A percentile compares a stretch with the other conserved stretches of the same genome.
Evolutionary conservation across 2,797 vertebrate species (phyloP).

Genomic region (Myiotriccus ornatus): DNA sequence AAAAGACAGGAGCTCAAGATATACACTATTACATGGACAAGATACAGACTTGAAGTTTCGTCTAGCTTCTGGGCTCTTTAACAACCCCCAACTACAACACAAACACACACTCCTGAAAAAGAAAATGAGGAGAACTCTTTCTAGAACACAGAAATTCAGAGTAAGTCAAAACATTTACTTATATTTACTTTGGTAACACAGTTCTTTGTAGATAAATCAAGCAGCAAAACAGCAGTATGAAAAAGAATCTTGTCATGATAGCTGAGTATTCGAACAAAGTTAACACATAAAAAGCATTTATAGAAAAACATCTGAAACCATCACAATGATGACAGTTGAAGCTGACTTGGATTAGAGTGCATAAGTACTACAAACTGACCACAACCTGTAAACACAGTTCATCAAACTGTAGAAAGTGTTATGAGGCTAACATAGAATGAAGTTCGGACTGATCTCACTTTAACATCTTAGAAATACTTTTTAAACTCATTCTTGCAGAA

Average conservation of each 20-base stretch:
- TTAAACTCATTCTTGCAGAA: neutral
- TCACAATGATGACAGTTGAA: neutral
- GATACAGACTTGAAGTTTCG: neutral
- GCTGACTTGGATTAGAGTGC: neutral
- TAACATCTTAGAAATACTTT: neutral
- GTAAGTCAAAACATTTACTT: neutral
- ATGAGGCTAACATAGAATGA: neutral
- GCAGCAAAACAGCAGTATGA: neutral
- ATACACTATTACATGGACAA: neutral
- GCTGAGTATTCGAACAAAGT: neutral
- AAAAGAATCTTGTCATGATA: neutral
- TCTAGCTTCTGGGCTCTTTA: neutral
- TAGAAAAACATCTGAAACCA: neutral
- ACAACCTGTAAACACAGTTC: neutral
- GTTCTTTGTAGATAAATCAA: neutral
- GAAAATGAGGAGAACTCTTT: neutral
- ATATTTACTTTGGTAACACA: neutral
- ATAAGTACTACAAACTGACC: neutral
- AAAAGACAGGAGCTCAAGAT: neutral
- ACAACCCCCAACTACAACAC: neutral
- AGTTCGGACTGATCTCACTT: neutral
- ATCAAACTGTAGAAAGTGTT: neutral
- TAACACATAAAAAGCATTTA: neutral
- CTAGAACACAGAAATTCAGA: neutral
- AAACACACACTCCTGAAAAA: neutral